Evolutionary conservation across 1,140 invertebrate genomes (phyloP).

Genomic region (Aphidius ervi): DNA sequence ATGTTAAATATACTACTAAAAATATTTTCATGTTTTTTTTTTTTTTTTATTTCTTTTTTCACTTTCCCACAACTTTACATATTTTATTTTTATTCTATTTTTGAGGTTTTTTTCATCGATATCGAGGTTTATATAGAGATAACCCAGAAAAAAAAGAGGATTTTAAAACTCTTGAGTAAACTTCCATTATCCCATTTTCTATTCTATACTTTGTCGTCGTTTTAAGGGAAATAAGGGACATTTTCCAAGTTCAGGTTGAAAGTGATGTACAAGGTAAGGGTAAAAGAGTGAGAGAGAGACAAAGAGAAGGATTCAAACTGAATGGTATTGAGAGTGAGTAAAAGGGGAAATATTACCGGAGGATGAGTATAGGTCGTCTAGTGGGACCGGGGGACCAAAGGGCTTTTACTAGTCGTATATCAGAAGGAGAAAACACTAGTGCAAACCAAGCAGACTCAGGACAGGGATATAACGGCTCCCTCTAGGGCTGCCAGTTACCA

Average conservation of each 20-base stretch:
- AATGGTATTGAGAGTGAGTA: too few species aligned
- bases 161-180: slow-evolving; percentile 9
- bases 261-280: not conserved
- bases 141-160: not conserved
- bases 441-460: slow-evolving; percentile 29
- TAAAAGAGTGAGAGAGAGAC: not conserved
- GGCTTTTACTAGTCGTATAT: slow-evolving; percentile 43
- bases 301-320: too few species aligned
- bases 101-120: too few species aligned
- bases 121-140: too few species aligned
- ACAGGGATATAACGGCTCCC: slow-evolving; percentile 52
- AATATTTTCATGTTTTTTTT: too few species aligned
- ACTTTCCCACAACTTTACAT: too few species aligned
- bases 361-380: slow-evolving; percentile 23
- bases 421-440: slow-evolving; percentile 39
- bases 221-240: slow-evolving; percentile 11
- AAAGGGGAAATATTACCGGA: too few species aligned
- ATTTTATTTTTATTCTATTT: too few species aligned
- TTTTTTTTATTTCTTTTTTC: too few species aligned
- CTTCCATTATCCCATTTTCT: slow-evolving; percentile 18
- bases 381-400: slow-evolving; percentile 34
- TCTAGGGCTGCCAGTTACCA: slow-evolving; percentile 51
- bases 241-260: not conserved
- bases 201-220: slow-evolving; percentile 9
- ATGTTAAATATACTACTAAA: too few species aligned